phyloP scores from a whole-genome alignment of 2,888 invertebrate species.

The Danaus chrysippus region DNA sequence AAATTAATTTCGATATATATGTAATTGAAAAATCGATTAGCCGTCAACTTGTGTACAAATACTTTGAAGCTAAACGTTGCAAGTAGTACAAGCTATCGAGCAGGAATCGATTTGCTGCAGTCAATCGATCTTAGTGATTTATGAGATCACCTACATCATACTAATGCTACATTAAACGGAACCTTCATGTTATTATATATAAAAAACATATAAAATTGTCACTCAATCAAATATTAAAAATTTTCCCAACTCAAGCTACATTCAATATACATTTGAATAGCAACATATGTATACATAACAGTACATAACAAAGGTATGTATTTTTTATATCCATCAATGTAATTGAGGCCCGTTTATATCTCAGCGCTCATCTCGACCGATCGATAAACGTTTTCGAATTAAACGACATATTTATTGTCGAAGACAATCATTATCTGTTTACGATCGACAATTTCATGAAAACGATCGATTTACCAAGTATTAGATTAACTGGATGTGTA shows the following conservation, averaged over 20 bases:
- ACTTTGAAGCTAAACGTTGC: not conserved
- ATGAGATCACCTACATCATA: constrained; percentile 55
- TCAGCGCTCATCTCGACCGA: constrained; percentile 35
- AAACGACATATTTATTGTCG: constrained; percentile 57
- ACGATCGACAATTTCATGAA: constrained; percentile 58
- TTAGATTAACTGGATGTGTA: constrained; percentile 1
- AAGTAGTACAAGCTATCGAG: constrained; percentile 38
- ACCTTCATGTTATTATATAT: constrained; percentile 20
- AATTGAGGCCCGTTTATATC: constrained; percentile 32
- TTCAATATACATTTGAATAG: no score
- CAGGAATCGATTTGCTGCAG: constrained; percentile 67
- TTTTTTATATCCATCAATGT: not conserved
- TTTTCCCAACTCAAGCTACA: no score
- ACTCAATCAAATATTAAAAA: not conserved
- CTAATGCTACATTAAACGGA: constrained; percentile 38
- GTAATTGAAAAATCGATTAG: constrained; percentile 5
- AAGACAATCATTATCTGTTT: constrained; percentile 55
- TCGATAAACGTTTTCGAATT: constrained; percentile 53
- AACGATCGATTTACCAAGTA: constrained; percentile 29
- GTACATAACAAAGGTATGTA: no score
- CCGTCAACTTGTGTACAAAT: not conserved
- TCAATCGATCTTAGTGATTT: constrained; percentile 62
- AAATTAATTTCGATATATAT: no score
- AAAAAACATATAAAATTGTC: not conserved
- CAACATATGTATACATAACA: no score